These are phyloP conservation scores for Hyles lineata DNA, from an alignment of 2,888 invertebrate species.

Conservation along the genomic window DNA sequence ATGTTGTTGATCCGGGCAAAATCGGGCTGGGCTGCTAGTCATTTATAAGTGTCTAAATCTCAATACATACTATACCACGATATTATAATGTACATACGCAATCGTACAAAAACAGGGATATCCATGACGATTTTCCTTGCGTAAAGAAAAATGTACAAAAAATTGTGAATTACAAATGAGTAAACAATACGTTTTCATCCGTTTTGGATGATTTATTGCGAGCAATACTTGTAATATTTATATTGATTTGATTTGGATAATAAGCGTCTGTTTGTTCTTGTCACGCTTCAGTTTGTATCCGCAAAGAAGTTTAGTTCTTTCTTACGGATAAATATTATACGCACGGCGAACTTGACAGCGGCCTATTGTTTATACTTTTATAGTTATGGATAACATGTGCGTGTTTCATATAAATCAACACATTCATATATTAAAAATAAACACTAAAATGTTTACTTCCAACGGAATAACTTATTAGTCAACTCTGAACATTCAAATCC, in stretches of 20 bases:
- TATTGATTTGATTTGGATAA: conserved; percentile 1
- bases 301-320: not conserved
- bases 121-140: too few species aligned
- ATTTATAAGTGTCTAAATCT: too few species aligned
- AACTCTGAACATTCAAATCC: not conserved
- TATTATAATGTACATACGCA: too few species aligned
- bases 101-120: too few species aligned
- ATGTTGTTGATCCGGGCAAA: too few species aligned
- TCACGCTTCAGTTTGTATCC: not conserved
- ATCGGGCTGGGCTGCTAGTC: too few species aligned
- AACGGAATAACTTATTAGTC: not conserved
- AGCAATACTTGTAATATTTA: not conserved
- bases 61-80: too few species aligned
- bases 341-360: not conserved
- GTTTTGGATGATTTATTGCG: not conserved
- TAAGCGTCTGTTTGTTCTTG: not conserved
- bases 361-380: not conserved
- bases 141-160: too few species aligned
- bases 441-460: not conserved
- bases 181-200: not conserved
- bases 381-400: not conserved
- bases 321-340: not conserved
- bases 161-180: too few species aligned
- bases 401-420: too few species aligned
- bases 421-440: too few species aligned